Evolutionary conservation across 2,797 vertebrate species (phyloP), one percentile per base, ranked within the genome.

Genomic region (Staurois parvus): DNA sequence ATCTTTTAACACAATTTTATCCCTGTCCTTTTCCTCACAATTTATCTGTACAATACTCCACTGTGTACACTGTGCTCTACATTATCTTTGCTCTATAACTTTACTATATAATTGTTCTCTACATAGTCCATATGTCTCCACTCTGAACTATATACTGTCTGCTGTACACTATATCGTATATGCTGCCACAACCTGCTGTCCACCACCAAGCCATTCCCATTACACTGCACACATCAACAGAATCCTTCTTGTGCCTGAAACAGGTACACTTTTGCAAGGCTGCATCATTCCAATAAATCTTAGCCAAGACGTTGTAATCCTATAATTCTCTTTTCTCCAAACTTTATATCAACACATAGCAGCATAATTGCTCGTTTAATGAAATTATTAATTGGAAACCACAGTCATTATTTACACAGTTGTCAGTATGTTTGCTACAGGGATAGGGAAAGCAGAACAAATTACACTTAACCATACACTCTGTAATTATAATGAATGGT

Each of bases 401-500:
- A 66, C 64, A 66, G 64, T 4, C 64, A 28, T 66, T 66, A 66
- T 66, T 66, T 66, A 66, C 64, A 26, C 17, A 66, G 64, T 29
- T 66, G 64, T 66, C 64, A 59, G 19, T 24, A 9, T 28, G 64
- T 29, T 28, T 66, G n/a, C 64, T 66, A 66, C 64, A 66, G n/a
- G 4, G 12, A 26, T 66, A 29, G 13, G 64, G 10, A 29, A 28
- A 3, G 64, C n/a, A 66, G 64, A 66, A 15, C 26, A 26, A 66
- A 26, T 26, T 29, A 66, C 64, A 66, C 19, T 24, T 59, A 59
- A 24, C 64, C 64, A 66, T 29, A 66, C 64, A 26, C 64, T 26
- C 64, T 66, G 64, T 66, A 66, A 66, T 66, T 66, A 66, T 66
- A 26, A 66, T 26, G n/a, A 64, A 64, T 66, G 64, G 26, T 66